These are phyloP conservation scores for Spermophilus dauricus DNA, from an alignment of 2,113 vertebrate genomes.

Conservation along the genomic window DNA sequence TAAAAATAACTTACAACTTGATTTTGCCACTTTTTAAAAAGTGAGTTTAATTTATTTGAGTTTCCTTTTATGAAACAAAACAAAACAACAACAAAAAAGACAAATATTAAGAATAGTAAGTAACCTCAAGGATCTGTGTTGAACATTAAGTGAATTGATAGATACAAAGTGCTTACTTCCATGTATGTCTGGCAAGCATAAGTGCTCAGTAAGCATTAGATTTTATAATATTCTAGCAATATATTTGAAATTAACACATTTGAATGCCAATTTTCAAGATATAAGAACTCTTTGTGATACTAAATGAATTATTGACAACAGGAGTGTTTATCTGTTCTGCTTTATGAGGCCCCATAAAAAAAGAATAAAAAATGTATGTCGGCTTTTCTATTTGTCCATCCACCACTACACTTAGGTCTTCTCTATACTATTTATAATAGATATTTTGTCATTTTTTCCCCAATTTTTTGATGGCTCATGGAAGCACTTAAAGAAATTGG, in stretches of 20 bases:
- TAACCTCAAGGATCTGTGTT: not conserved
- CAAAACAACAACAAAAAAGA: not conserved
- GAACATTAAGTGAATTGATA: not conserved
- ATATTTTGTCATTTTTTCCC: not conserved
- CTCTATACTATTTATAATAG: not conserved
- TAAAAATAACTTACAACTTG: not conserved
- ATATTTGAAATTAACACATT: not conserved
- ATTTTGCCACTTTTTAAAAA: not conserved
- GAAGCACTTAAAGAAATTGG: not conserved
- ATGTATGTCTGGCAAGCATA: fast-evolving
- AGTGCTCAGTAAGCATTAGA: not conserved
- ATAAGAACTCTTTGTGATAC: not conserved
- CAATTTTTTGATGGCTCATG: fast-evolving
- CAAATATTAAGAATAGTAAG: not conserved
- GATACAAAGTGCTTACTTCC: not conserved
- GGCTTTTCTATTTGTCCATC: not conserved
- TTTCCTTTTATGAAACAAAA: not conserved
- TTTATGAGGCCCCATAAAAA: not conserved
- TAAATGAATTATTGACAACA: not conserved
- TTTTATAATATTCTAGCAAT: not conserved
- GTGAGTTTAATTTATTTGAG: not conserved
- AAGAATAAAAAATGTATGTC: not conserved
- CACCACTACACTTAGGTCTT: fast-evolving
- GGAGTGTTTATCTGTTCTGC: not conserved
- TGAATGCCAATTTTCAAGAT: not conserved